These are phyloP conservation scores for Pipistrellus pipistrellus DNA, from an alignment of 2,797 vertebrate genomes.

Conservation along the genomic window DNA sequence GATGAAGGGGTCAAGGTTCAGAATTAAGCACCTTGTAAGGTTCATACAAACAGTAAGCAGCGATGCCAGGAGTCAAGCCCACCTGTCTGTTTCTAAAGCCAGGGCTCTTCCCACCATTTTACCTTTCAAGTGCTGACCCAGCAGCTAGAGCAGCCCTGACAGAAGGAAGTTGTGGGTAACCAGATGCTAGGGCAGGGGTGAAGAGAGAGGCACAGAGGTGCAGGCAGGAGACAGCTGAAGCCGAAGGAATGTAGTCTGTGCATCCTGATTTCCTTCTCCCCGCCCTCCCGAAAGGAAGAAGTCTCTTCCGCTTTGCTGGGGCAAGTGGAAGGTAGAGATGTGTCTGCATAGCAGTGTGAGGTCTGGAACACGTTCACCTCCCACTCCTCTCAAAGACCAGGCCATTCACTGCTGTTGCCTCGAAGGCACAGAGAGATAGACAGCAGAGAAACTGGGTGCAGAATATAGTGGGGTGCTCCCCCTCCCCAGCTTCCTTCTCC, in stretches of 20 bases:
- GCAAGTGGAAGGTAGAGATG: neutral
- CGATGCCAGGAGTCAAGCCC: neutral
- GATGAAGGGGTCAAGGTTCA: neutral
- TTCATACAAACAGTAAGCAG: neutral
- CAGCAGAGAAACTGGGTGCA: neutral
- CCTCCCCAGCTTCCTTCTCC: neutral
- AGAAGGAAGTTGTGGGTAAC: neutral
- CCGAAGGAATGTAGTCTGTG: neutral
- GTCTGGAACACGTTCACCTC: neutral
- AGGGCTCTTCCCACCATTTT: neutral
- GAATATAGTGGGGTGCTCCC: fast-evolving
- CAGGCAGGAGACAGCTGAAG: neutral
- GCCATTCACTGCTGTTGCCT: neutral
- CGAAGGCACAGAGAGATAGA: neutral
- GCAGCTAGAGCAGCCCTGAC: neutral
- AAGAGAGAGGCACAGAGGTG: too few species aligned
- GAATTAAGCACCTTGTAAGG: neutral
- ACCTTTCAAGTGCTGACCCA: neutral
- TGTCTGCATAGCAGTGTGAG: neutral
- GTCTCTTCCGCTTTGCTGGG: neutral
- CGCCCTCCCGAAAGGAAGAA: neutral
- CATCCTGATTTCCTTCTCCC: neutral
- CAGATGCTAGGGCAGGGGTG: fast-evolving
- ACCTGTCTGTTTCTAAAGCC: neutral
- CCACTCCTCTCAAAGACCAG: neutral